Percentiles rank a stretch among this genome's conserved stretches.
phyloP scores from a whole-genome alignment of 2,797 vertebrate genomes.

The Girardinus metallicus region DNA sequence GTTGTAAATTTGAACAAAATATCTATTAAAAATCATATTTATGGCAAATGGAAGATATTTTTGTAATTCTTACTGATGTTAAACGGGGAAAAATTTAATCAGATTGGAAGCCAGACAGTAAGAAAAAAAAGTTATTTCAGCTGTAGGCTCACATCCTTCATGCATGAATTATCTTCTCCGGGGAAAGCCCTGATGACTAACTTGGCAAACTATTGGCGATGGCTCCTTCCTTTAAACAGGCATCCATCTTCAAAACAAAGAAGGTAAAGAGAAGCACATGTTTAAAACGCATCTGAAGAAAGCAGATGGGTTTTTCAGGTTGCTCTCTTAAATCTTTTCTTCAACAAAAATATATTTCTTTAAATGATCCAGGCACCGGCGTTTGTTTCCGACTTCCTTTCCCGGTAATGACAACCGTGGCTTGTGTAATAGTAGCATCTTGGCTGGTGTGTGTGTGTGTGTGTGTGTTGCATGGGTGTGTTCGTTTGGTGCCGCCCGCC shows the following conservation, averaged over 20 bases:
- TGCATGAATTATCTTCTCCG: conserved; percentile 5
- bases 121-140: neutral
- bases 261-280: conserved; percentile 28
- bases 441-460: neutral
- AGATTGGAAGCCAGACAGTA: neutral
- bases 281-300: conserved; percentile 12
- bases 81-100: neutral
- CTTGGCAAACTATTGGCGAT: neutral
- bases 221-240: conserved; percentile 32
- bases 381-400: neutral
- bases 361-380: neutral
- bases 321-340: conserved; percentile 23
- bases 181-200: conserved; percentile 1
- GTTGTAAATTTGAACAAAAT: neutral
- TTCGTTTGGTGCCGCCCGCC: conserved; percentile 1
- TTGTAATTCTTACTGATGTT: neutral
- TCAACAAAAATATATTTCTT: neutral
- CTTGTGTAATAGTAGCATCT: neutral
- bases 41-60: neutral
- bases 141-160: neutral
- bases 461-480: neutral
- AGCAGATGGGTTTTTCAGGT: conserved; percentile 8
- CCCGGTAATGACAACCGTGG: neutral
- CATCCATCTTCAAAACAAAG: conserved; percentile 17
- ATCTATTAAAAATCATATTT: neutral